These are phyloP conservation scores for Himalopsyche japonica DNA, from an alignment of 2,888 invertebrate species.

Conservation along the genomic window DNA sequence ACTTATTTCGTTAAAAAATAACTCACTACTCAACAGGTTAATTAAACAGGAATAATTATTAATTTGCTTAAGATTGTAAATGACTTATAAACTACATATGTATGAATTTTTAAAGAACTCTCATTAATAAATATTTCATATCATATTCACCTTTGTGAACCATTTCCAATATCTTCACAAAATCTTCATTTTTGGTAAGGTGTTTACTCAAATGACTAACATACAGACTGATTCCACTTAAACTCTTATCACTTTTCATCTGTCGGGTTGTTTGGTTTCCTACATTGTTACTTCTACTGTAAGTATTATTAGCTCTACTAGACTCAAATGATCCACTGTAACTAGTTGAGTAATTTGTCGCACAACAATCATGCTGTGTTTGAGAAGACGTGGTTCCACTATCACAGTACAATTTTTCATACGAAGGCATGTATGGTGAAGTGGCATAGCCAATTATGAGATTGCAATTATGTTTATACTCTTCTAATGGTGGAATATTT, in stretches of 20 bases:
- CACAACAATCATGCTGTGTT: conserved; percentile 26
- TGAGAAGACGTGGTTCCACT: conserved; percentile 17
- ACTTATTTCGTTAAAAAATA: no score
- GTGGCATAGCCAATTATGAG: conserved; percentile 49
- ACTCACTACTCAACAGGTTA: no score
- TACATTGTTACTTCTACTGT: conserved; percentile 5
- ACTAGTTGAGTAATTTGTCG: background rate
- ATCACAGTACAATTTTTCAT: conserved; percentile 38
- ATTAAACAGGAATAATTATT: no score
- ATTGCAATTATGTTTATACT: conserved; percentile 52
- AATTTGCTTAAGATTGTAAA: no score
- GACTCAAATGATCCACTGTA: background rate
- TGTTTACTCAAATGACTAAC: conserved; percentile 52
- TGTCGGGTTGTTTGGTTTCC: conserved; percentile 6
- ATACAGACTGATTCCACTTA: conserved; percentile 44
- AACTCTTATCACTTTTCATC: conserved; percentile 38
- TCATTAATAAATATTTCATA: background rate
- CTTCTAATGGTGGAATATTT: conserved; percentile 48
- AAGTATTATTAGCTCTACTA: background rate
- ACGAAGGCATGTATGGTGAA: conserved; percentile 44
- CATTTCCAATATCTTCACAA: conserved; percentile 53
- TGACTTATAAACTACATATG: no score
- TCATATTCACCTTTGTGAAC: conserved; percentile 53
- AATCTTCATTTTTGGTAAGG: conserved; percentile 51
- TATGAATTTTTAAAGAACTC: no score